Conservation (phyloP, 2,113 vertebrate genomes). For the Rhynchopsitta pachyrhyncha region DNA sequence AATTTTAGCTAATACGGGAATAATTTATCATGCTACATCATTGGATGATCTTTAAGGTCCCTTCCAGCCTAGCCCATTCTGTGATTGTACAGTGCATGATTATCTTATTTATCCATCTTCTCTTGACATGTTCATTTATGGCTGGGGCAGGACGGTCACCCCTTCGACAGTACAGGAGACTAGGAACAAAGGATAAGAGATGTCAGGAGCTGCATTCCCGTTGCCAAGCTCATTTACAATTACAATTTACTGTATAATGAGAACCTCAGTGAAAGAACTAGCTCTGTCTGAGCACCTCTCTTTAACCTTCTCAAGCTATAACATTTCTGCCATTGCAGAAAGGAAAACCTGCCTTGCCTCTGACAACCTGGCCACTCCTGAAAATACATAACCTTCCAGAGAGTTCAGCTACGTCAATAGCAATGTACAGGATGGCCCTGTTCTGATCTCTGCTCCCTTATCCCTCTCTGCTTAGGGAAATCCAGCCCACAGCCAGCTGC, state of each 20-base stretch:
- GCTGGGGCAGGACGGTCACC: background rate
- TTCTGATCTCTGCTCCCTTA: background rate
- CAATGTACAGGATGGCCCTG: background rate
- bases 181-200: background rate
- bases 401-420: accelerated
- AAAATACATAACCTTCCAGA: accelerated
- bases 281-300: background rate
- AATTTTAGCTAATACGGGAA: background rate
- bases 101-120: background rate
- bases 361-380: background rate
- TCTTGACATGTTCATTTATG: background rate
- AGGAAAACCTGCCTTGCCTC: background rate
- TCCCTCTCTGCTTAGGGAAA: background rate
- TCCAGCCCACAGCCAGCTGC: background rate
- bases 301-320: background rate
- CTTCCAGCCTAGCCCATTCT: background rate
- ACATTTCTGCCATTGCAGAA: background rate
- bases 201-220: background rate
- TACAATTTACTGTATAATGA: background rate
- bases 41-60: background rate
- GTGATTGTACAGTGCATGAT: background rate
- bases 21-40: background rate
- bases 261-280: background rate
- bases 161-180: background rate
- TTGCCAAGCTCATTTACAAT: background rate